phyloP scores from a whole-genome alignment of 2,888 invertebrate genomes.

The Rhodophaea formosa region DNA sequence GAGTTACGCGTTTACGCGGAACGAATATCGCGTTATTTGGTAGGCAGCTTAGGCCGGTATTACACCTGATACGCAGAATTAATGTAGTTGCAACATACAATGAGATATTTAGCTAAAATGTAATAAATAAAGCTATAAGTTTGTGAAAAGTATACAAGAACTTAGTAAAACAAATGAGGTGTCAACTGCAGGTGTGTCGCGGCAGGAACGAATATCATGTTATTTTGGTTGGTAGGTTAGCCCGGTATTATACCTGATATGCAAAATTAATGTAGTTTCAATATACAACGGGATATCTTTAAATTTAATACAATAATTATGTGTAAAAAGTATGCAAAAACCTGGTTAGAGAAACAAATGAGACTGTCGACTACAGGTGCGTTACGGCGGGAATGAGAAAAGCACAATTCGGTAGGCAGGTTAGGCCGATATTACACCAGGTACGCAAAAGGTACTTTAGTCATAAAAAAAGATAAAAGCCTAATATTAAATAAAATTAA shows the following conservation, averaged over 20 bases:
- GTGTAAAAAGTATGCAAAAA: neutral
- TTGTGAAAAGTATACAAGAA: neutral
- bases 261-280: neutral
- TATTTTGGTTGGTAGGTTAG: conserved; percentile 35
- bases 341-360: neutral
- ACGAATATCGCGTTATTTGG: conserved; percentile 53
- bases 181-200: neutral
- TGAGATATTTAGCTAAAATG: neutral
- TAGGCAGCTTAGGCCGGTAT: conserved; percentile 20
- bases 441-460: no score
- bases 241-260: neutral
- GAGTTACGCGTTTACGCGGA: conserved; percentile 41
- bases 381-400: conserved; percentile 44
- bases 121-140: neutral
- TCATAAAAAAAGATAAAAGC: no score
- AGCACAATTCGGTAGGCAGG: conserved; percentile 40
- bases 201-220: conserved; percentile 51
- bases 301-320: no score
- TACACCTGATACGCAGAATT: conserved; percentile 2
- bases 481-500: no score
- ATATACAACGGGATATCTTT: neutral
- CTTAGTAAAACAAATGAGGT: neutral
- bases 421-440: neutral
- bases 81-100: neutral
- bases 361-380: neutral